Percentiles rank a stretch among this genome's conserved stretches.
phyloP scores from a whole-genome alignment of 2,888 invertebrate species.

The Dione juno region DNA sequence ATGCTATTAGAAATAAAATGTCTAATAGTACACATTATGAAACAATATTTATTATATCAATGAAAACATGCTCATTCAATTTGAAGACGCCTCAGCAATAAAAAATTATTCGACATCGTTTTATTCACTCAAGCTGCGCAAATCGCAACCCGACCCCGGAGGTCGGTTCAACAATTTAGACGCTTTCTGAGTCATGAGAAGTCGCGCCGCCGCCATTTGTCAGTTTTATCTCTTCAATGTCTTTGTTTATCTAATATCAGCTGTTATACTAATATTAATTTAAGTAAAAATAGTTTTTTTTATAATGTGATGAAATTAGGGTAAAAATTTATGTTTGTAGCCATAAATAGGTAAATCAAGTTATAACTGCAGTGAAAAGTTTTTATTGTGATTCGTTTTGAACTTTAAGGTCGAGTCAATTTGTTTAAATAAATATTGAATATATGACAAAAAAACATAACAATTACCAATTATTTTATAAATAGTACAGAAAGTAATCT shows the following conservation, averaged over 20 bases:
- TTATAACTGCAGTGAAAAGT: too few species aligned
- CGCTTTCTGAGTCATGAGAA: slow-evolving; percentile 59
- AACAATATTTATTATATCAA: background rate
- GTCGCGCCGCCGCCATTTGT: slow-evolving; percentile 27
- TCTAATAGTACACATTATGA: background rate
- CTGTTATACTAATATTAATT: background rate
- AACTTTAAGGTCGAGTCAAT: too few species aligned
- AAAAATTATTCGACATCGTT: slow-evolving; percentile 43
- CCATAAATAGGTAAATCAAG: too few species aligned
- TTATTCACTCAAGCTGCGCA: slow-evolving; percentile 49
- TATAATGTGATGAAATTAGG: too few species aligned
- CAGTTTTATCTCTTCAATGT: slow-evolving; percentile 30
- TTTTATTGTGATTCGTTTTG: too few species aligned
- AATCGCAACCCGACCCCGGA: slow-evolving; percentile 65
- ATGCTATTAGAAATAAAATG: too few species aligned
- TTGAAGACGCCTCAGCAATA: slow-evolving; percentile 19
- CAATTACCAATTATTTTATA: background rate
- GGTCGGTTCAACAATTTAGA: slow-evolving; percentile 65
- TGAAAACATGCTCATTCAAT: slow-evolving; percentile 24
- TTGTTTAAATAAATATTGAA: background rate
- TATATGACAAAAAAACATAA: background rate
- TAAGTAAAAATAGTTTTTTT: too few species aligned
- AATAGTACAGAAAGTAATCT: background rate
- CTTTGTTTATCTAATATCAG: slow-evolving; percentile 23
- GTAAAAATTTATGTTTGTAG: too few species aligned